These are phyloP conservation scores for Lytechinus variegatus DNA, from an alignment of 35 echinoderm and acorn worm species.

Conservation along the genomic window DNA sequence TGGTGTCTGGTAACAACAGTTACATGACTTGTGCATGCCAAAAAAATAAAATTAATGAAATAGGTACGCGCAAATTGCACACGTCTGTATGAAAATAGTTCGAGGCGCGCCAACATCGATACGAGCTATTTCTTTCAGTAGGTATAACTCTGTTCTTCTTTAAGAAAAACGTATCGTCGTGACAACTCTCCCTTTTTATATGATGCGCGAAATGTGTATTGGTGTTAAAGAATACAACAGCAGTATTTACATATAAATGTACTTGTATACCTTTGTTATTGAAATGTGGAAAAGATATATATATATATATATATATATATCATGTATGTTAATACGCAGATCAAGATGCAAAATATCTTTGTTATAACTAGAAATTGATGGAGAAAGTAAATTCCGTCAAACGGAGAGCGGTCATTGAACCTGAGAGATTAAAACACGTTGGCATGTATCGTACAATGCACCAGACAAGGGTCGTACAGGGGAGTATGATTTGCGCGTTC, in stretches of 20 bases:
- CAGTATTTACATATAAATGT: not conserved
- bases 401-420: constrained; percentile 24
- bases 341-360: not conserved
- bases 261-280: too few relatives aligned
- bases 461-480: not conserved
- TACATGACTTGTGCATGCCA: not conserved
- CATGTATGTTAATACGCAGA: not conserved
- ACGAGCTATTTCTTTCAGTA: not conserved
- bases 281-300: too few relatives aligned
- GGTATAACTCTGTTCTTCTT: not conserved
- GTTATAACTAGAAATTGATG: not conserved
- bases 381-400: not conserved
- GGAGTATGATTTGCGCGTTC: constrained; percentile 25
- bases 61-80: not conserved
- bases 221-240: not conserved
- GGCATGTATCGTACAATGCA: not conserved
- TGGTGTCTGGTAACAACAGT: not conserved
- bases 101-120: not conserved
- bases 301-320: not conserved
- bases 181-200: not conserved
- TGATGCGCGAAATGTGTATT: not conserved
- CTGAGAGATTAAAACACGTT: constrained; percentile 28
- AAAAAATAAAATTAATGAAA: not conserved
- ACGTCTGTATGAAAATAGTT: not conserved
- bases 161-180: not conserved